Evolutionary conservation across 2,888 invertebrate genomes (phyloP).

Genomic region (Drosophila maculinotata): DNA sequence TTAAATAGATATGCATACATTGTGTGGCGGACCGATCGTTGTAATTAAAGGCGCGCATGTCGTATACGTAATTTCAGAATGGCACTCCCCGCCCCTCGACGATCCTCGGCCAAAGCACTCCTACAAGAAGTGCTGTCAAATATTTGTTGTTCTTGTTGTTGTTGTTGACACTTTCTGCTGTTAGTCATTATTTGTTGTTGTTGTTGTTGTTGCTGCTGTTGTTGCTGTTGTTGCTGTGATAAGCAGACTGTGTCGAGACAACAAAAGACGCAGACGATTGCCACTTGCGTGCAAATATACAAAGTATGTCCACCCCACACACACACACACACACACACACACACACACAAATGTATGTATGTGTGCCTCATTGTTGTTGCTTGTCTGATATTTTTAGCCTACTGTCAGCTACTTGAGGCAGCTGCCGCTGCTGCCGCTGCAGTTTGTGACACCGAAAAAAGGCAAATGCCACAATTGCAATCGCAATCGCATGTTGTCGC

Average conservation of each 20-base stretch:
- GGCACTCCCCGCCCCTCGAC: not conserved
- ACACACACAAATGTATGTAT: not conserved
- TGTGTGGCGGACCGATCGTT: conserved; percentile 47
- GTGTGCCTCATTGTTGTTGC: conserved; percentile 34
- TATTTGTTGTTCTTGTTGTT: conserved; percentile 29
- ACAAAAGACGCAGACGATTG: conserved; percentile 78
- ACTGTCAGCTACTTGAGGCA: conserved; percentile 45
- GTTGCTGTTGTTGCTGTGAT: conserved; percentile 42
- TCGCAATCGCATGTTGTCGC: conserved; percentile 42
- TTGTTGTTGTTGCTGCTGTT: conserved; percentile 25
- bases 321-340: conserved; percentile 1
- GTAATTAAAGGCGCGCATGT: conserved; percentile 59
- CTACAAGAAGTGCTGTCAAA: too few species aligned
- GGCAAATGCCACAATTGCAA: conserved; percentile 50
- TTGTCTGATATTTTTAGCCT: conserved; percentile 51
- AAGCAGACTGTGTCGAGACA: conserved; percentile 81
- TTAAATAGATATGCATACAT: conserved; percentile 69
- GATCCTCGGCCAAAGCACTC: conserved; percentile 37
- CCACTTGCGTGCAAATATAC: conserved; percentile 64
- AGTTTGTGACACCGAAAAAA: conserved; percentile 42
- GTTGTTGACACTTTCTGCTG: conserved; percentile 58
- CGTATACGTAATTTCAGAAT: conserved; percentile 52
- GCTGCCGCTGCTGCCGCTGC: conserved; percentile 48
- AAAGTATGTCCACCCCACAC: conserved; percentile 18
- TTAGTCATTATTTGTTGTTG: conserved; percentile 64